A percentile compares a stretch with the other conserved stretches of the same genome.
phyloP scores from a whole-genome alignment of 2,888 invertebrate species.

The Amphipyra berbera region DNA sequence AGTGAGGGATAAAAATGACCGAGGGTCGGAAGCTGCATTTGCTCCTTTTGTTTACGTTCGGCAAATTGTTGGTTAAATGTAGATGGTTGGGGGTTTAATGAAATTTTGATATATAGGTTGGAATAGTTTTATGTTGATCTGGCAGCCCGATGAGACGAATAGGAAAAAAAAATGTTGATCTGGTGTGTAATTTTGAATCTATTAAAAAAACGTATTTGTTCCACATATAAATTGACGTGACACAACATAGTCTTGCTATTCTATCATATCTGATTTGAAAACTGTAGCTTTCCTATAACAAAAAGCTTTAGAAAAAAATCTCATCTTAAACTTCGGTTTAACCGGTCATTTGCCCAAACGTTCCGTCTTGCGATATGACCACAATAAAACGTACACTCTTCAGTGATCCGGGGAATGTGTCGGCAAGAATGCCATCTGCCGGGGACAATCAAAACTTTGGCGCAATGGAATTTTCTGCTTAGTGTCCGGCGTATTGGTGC shows the following conservation, averaged over 20 bases:
- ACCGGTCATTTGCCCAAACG: conserved; percentile 10
- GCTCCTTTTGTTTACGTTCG: conserved; percentile 72
- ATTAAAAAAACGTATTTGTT: too few relatives aligned
- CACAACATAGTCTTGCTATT: too few relatives aligned
- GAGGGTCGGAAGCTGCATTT: conserved; percentile 83
- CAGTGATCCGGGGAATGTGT: conserved; percentile 82
- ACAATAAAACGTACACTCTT: conserved; percentile 84
- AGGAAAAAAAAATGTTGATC: too few relatives aligned
- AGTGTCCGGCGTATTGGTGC: conserved; percentile 81
- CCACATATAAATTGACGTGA: too few relatives aligned
- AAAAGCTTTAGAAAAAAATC: too few relatives aligned
- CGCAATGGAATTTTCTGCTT: conserved; percentile 87
- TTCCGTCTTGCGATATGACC: conserved; percentile 71
- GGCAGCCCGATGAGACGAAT: too few relatives aligned
- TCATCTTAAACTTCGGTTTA: neutral
- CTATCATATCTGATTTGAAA: too few relatives aligned
- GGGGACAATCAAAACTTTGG: conserved; percentile 90
- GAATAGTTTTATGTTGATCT: conserved; percentile 9
- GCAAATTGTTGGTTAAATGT: conserved; percentile 67
- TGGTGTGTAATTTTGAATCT: too few relatives aligned
- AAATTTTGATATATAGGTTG: conserved; percentile 40
- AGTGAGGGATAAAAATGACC: conserved; percentile 85
- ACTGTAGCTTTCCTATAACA: too few relatives aligned
- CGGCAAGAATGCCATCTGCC: conserved; percentile 88
- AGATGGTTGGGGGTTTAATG: conserved; percentile 31